These are phyloP conservation scores for Kryptolebias ocellatus DNA, from an alignment of 2,797 vertebrate species.

Conservation along the genomic window DNA sequence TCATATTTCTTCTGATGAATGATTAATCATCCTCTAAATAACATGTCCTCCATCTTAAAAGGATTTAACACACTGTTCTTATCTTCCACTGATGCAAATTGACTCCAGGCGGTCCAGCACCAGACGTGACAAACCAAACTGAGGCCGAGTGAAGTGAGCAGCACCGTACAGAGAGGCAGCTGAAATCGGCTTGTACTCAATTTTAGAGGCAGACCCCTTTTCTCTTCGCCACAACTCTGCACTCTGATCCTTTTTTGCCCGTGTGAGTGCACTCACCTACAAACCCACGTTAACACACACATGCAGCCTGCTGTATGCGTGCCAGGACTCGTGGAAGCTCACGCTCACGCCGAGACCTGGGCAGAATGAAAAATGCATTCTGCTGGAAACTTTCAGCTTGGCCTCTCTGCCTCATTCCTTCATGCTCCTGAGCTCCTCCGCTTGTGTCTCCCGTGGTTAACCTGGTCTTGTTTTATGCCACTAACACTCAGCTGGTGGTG, in stretches of 20 bases:
- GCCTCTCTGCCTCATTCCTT: slow-evolving; percentile 48
- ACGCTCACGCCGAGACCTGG: slow-evolving; percentile 4
- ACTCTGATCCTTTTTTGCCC: slow-evolving; percentile 44
- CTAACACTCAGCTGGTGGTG: slow-evolving; percentile 71
- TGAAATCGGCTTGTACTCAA: slow-evolving; percentile 45
- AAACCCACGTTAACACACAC: slow-evolving; percentile 37
- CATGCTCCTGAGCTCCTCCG: slow-evolving; percentile 22
- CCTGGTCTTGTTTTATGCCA: slow-evolving; percentile 63
- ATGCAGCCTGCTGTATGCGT: slow-evolving; percentile 18
- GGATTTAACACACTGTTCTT: slow-evolving; percentile 13
- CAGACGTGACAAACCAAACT: slow-evolving; percentile 54
- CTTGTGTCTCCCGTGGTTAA: slow-evolving; percentile 61
- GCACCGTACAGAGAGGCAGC: slow-evolving; percentile 33
- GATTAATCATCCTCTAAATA: not conserved
- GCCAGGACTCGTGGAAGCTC: slow-evolving; percentile 16
- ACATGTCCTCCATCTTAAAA: slow-evolving; percentile 32
- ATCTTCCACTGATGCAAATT: slow-evolving; percentile 42
- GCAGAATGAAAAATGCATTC: slow-evolving; percentile 73
- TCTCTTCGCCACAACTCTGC: slow-evolving; percentile 34
- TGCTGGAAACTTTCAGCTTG: slow-evolving; percentile 62
- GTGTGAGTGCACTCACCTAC: slow-evolving; percentile 53
- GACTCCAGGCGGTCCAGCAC: slow-evolving; percentile 49
- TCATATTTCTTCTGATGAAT: not conserved
- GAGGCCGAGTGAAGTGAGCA: slow-evolving; percentile 52
- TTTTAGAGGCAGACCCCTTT: slow-evolving; percentile 52